Evolutionary conservation across 2,797 vertebrate species (phyloP), one percentile per base, ranked within the genome.

Genomic region (Melanotaenia trifasciata): DNA sequence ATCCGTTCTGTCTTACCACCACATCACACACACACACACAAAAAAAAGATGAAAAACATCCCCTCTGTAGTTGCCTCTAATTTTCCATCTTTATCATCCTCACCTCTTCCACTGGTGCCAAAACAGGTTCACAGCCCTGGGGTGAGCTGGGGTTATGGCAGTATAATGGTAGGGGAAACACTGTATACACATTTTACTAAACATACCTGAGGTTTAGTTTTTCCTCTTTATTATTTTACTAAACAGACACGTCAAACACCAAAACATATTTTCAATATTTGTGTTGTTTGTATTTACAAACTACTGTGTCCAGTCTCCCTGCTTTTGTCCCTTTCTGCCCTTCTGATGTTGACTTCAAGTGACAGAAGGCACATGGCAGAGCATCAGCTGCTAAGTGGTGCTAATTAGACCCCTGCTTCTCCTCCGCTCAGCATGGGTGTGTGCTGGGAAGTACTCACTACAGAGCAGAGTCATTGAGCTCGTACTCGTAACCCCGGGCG

Each of bases 391-490:
- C 70, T 72, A 70, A 73, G 59, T 74, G 72, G 64, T 56, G 82
- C 82, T 93, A 90, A 94, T 93, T 91, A 88, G 87, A 83, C 87
- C 82, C 92, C 90, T 64, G 81, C 81, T 35, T 83, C 73, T 61
- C 74, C 68, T 81, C 53, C 9, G 38, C 76, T 28, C 82, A 72
- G 74, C 56, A 1, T n/a, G 74, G 73, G 61, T 43, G 74, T 28
- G 64, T 36, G 36, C 18, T n/a, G 20, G 64, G 28, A 40, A 60
- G 47, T 81, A 93, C 93, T 94, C 79, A 94, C 93, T 93, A 94
- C 67, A 94, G 90, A 0, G 93, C 93, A 0, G 93, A 95, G 91
- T 95, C 92, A 50, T 94, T 95, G 61, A 94, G 93, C 80, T 94
- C 92, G 7, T 84, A 94, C 87, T 94, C 93, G 16, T 92, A 94